phyloP scores from a whole-genome alignment of 2,797 vertebrate species.

The Syndactyla subalaris region DNA sequence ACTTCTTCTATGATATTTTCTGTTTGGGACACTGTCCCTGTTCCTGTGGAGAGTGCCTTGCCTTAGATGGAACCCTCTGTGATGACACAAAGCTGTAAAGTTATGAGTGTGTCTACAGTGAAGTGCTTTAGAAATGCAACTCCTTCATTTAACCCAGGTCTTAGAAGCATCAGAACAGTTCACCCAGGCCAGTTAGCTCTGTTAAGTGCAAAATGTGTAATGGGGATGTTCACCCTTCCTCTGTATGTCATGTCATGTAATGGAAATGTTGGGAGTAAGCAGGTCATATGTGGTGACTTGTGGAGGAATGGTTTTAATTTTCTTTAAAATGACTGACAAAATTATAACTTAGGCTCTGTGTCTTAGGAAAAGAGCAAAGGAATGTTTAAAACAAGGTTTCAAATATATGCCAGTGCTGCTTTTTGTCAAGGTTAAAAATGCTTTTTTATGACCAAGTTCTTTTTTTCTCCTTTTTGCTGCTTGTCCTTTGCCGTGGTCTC shows the following conservation, averaged over 20 bases:
- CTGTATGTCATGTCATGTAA: fast-evolving
- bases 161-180: background rate
- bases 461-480: background rate
- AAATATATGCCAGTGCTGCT: background rate
- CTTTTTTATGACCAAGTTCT: background rate
- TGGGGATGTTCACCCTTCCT: background rate
- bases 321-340: background rate
- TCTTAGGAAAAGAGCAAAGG: background rate
- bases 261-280: background rate
- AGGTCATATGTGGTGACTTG: background rate
- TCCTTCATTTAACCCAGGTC: background rate
- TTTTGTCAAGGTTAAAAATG: background rate
- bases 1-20: background rate
- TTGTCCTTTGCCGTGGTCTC: background rate
- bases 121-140: background rate
- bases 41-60: background rate
- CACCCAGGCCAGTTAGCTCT: background rate
- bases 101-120: background rate
- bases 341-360: background rate
- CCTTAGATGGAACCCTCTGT: background rate
- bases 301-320: background rate
- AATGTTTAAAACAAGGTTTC: background rate
- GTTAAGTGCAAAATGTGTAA: background rate
- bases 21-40: background rate
- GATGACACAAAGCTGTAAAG: background rate